Percentiles rank a stretch among this genome's conserved stretches.
phyloP scores from a whole-genome alignment of 2,113 vertebrate species.

The Egretta garzetta region DNA sequence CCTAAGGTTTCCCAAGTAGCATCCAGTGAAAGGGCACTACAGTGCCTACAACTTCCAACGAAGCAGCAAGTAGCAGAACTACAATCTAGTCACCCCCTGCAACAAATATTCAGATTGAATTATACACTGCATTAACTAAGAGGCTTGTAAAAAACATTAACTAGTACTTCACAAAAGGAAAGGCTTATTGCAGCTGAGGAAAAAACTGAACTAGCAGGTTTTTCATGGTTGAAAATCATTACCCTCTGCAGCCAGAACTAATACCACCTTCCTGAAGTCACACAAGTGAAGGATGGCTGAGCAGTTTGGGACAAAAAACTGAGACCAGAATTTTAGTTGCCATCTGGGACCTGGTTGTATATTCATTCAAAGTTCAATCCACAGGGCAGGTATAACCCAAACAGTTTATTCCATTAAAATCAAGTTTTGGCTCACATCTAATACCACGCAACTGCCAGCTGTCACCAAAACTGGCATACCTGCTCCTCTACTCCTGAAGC shows the following conservation, averaged over 20 bases:
- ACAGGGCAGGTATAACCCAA: background rate
- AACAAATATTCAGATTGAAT: background rate
- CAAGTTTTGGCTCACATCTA: background rate
- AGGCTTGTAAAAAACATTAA: background rate
- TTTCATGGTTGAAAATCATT: background rate
- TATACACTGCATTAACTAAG: background rate
- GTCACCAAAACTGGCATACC: background rate
- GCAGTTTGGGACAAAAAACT: background rate
- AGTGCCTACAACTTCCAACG: background rate
- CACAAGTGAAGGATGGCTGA: background rate
- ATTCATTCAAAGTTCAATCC: background rate
- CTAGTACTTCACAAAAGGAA: background rate
- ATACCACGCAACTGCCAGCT: background rate
- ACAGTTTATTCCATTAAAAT: background rate
- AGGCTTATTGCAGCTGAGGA: background rate
- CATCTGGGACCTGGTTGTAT: background rate
- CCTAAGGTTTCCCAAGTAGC: background rate
- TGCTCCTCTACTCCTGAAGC: background rate
- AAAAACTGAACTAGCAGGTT: background rate
- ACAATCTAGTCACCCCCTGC: background rate
- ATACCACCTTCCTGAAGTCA: background rate
- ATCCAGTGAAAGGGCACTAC: background rate
- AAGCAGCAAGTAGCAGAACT: background rate
- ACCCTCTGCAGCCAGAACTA: background rate
- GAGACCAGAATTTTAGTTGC: background rate